A percentile compares a stretch with the other conserved stretches of the same genome.
Evolutionary conservation across 1,140 invertebrate species (phyloP).

Genomic region (Gonatopus flavifemur): DNA sequence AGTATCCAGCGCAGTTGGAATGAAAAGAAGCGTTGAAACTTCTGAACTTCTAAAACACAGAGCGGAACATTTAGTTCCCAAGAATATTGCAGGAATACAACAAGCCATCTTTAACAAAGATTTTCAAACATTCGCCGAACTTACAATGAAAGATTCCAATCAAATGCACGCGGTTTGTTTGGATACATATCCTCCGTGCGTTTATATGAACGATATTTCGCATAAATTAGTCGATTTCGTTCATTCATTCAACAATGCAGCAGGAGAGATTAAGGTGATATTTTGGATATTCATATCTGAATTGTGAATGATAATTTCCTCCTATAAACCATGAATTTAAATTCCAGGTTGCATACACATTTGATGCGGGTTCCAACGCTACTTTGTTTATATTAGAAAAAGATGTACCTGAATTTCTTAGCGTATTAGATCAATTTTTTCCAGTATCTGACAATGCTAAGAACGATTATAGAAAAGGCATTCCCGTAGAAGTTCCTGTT

Average conservation of each 20-base stretch:
- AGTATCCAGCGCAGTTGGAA: conserved; percentile 87
- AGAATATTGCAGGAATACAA: conserved; percentile 70
- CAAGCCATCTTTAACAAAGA: conserved; percentile 78
- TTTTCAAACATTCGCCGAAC: conserved; percentile 85
- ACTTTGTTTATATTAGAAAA: conserved; percentile 85
- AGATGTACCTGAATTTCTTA: conserved; percentile 69
- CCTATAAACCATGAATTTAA: background rate
- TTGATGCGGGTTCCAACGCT: conserved; percentile 97
- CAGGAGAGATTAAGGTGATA: conserved; percentile 64
- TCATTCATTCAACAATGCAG: conserved; percentile 77
- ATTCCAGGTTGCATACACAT: conserved; percentile 86
- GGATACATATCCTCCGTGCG: conserved; percentile 92
- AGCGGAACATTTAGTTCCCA: conserved; percentile 71
- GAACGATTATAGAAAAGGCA: conserved; percentile 63
- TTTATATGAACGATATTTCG: conserved; percentile 90
- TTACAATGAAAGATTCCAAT: conserved; percentile 98
- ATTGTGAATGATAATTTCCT: too few relatives aligned
- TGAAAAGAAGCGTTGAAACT: conserved; percentile 81
- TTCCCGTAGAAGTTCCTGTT: conserved; percentile 41
- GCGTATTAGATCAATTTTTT: conserved; percentile 72
- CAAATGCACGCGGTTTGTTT: conserved; percentile 94
- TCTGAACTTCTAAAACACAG: conserved; percentile 82
- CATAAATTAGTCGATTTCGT: conserved; percentile 77
- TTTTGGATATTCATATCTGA: conserved; percentile 8
- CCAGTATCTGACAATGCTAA: conserved; percentile 58